Percentiles rank a stretch among this genome's conserved stretches.
phyloP scores from a whole-genome alignment of 2,888 invertebrate species.

The Ceraclea dissimilis region DNA sequence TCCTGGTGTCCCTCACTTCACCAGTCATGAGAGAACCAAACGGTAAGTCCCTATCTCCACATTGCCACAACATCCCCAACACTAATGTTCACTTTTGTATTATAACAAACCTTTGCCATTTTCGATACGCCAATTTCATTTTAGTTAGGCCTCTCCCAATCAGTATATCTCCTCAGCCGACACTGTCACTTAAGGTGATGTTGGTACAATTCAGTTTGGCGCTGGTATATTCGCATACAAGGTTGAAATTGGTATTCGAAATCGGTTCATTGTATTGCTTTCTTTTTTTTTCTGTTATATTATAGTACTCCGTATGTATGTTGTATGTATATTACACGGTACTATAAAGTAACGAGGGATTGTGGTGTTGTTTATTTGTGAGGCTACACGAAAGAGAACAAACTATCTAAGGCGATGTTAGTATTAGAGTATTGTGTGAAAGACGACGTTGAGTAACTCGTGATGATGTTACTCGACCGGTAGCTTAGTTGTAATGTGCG shows the following conservation, averaged over 20 bases:
- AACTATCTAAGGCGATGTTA: no score
- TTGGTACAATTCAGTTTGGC: neutral
- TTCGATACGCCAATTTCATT: conserved; percentile 38
- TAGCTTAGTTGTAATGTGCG: no score
- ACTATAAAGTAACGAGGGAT: neutral
- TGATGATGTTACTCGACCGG: no score
- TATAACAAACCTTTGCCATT: conserved; percentile 25
- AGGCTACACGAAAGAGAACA: conserved; percentile 40
- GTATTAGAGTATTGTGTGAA: no score
- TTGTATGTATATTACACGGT: no score
- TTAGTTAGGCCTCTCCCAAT: conserved; percentile 16
- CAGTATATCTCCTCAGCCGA: no score
- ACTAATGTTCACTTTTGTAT: no score
- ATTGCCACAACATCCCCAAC: neutral
- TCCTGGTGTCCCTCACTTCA: conserved; percentile 86
- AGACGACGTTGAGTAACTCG: no score
- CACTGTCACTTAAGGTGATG: no score
- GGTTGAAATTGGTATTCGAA: conserved; percentile 42
- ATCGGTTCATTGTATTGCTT: conserved; percentile 29
- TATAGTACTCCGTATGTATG: no score
- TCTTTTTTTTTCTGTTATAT: no score
- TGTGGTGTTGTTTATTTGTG: conserved; percentile 2
- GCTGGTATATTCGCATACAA: neutral
- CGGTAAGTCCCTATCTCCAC: conserved; percentile 39
- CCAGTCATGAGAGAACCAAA: conserved; percentile 82